Conservation (phyloP, 2,113 vertebrate species). For the Rhombomys opimus region DNA sequence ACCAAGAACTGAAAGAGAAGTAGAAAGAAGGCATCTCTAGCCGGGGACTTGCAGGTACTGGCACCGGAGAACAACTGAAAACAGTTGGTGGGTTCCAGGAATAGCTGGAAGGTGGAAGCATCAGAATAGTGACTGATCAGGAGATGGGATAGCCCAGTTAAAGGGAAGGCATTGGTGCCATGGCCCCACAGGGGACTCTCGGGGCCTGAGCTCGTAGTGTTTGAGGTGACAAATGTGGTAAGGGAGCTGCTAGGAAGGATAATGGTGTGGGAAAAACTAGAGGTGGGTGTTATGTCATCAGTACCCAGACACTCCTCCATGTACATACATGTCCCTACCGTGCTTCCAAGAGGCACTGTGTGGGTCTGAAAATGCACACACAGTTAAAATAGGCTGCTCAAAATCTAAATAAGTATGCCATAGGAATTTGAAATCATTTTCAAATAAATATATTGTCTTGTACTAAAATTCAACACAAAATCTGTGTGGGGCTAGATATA, state of each 20-base stretch:
- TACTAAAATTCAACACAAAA: constrained; percentile 25
- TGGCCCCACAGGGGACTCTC: not conserved
- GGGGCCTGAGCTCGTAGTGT: not conserved
- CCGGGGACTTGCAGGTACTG: not conserved
- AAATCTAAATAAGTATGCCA: not conserved
- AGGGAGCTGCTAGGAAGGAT: not conserved
- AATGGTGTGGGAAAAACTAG: not conserved
- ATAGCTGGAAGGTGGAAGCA: not conserved
- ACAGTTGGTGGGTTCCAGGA: not conserved
- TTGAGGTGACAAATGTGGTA: not conserved
- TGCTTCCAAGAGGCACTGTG: not conserved
- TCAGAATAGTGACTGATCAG: not conserved
- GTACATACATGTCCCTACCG: fast-evolving
- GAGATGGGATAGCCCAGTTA: not conserved
- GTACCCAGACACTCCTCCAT: not conserved
- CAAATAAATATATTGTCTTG: constrained; percentile 34
- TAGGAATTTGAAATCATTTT: not conserved
- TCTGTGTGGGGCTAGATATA: not conserved
- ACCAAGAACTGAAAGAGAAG: not conserved
- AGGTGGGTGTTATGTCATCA: not conserved
- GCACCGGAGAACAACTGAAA: not conserved
- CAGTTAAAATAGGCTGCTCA: not conserved
- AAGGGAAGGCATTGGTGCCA: not conserved
- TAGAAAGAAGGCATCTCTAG: not conserved
- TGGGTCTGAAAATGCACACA: not conserved